Conservation (phyloP, 2,888 invertebrate genomes). For the Callinectes sapidus region DNA sequence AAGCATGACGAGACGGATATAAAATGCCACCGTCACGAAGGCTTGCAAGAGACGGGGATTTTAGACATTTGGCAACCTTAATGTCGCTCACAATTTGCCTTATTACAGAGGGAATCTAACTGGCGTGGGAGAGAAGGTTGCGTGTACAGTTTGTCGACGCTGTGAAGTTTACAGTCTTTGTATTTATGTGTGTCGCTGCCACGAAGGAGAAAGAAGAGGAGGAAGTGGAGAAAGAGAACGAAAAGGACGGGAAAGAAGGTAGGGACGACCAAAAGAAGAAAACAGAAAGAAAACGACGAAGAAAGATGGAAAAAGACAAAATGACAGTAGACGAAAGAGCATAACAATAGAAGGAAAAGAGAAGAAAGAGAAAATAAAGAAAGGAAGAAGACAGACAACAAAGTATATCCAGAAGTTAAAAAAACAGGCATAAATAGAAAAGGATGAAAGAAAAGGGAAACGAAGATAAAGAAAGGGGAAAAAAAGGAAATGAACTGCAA, state of each 20-base stretch:
- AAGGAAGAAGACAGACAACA: neutral
- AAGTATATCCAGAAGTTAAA: neutral
- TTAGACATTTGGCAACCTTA: constrained; percentile 5
- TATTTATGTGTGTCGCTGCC: constrained; percentile 24
- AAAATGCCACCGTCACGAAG: constrained; percentile 15
- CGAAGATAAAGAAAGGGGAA: neutral
- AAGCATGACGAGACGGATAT: constrained; percentile 5
- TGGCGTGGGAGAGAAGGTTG: neutral
- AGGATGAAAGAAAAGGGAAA: neutral
- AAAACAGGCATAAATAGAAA: neutral
- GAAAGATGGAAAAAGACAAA: neutral
- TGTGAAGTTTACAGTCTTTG: neutral
- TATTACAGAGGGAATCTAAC: constrained; percentile 29
- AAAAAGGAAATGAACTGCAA: neutral
- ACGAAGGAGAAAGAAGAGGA: neutral
- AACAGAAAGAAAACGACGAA: neutral
- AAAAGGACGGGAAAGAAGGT: neutral
- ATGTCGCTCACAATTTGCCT: constrained; percentile 37
- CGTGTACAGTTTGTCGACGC: constrained; percentile 7
- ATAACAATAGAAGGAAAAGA: neutral
- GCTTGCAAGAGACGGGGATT: constrained; percentile 3
- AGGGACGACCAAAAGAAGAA: neutral
- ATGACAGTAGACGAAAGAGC: neutral
- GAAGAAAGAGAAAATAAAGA: neutral
- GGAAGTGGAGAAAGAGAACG: neutral